Percentiles rank a stretch among this genome's conserved stretches.
Evolutionary conservation across 2,888 invertebrate genomes (phyloP).

Genomic region (Machimus rusticus): DNA sequence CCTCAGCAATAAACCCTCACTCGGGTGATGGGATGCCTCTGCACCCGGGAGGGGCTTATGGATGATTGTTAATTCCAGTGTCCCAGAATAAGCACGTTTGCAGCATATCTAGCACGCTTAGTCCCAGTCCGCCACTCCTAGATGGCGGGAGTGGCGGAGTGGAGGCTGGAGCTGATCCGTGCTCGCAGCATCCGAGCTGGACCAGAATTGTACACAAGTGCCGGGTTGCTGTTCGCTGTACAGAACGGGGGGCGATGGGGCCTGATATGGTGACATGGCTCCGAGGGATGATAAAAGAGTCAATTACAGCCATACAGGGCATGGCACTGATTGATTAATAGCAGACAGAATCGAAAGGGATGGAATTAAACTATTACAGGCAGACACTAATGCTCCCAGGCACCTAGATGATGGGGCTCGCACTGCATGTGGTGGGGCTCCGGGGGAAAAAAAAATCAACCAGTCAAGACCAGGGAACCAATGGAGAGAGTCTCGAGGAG

Average conservation of each 20-base stretch:
- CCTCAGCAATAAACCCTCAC: constrained; percentile 13
- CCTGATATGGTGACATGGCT: constrained; percentile 7
- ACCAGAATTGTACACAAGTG: background rate
- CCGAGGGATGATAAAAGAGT: constrained; percentile 41
- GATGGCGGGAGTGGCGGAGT: too few species aligned
- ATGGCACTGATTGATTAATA: constrained; percentile 45
- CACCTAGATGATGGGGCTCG: background rate
- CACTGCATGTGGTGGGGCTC: background rate
- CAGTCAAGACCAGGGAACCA: background rate
- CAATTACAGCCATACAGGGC: constrained; percentile 40
- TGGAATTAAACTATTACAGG: constrained; percentile 38
- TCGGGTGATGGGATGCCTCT: background rate
- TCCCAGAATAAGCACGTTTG: constrained; percentile 35
- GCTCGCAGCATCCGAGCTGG: background rate
- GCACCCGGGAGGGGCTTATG: background rate
- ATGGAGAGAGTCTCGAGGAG: background rate
- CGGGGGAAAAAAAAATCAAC: background rate
- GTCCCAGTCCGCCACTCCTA: background rate
- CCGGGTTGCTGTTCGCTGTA: background rate
- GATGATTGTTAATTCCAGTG: constrained; percentile 33
- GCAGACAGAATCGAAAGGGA: constrained; percentile 22
- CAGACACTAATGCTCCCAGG: background rate
- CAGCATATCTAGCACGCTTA: constrained; percentile 15
- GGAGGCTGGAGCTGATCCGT: background rate
- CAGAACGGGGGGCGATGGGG: background rate